Conservation (phyloP, 2,888 invertebrate species). For the Cryptocheilus praepositus region DNA sequence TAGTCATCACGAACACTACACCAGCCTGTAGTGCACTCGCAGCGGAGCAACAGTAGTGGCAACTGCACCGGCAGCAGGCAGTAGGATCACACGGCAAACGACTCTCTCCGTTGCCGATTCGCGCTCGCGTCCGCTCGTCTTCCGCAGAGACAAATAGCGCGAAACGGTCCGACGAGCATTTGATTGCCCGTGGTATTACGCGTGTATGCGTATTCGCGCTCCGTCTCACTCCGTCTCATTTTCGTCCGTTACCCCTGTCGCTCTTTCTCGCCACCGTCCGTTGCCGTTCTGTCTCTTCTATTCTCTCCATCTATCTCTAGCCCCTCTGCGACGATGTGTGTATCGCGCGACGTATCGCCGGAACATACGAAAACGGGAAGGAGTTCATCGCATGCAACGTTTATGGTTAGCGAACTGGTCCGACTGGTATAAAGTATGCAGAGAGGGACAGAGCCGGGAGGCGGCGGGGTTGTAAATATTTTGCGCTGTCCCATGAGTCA, state of each 20-base stretch:
- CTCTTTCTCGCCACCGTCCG: slow-evolving; percentile 18
- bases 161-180: slow-evolving; percentile 69
- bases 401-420: slow-evolving; percentile 1
- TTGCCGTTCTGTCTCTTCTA: slow-evolving; percentile 14
- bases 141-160: slow-evolving; percentile 71
- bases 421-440: too few species aligned
- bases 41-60: not conserved
- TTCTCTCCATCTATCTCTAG: not conserved
- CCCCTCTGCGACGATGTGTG: not conserved
- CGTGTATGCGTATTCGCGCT: slow-evolving; percentile 62
- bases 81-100: slow-evolving; percentile 40
- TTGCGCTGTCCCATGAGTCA: slow-evolving; percentile 27
- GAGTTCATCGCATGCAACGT: slow-evolving; percentile 34
- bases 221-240: slow-evolving; percentile 22
- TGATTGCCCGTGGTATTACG: slow-evolving; percentile 73
- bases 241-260: not conserved
- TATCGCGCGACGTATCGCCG: slow-evolving; percentile 39
- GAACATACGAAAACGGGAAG: slow-evolving; percentile 55
- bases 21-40: too few species aligned
- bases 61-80: not conserved
- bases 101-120: slow-evolving; percentile 36
- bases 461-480: not conserved
- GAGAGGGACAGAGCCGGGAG: too few species aligned
- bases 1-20: too few species aligned
- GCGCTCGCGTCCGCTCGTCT: slow-evolving; percentile 67